Percentiles rank a stretch among this genome's conserved stretches.
Evolutionary conservation across 2,797 vertebrate genomes (phyloP).

Genomic region (Pelobates cultripes): DNA sequence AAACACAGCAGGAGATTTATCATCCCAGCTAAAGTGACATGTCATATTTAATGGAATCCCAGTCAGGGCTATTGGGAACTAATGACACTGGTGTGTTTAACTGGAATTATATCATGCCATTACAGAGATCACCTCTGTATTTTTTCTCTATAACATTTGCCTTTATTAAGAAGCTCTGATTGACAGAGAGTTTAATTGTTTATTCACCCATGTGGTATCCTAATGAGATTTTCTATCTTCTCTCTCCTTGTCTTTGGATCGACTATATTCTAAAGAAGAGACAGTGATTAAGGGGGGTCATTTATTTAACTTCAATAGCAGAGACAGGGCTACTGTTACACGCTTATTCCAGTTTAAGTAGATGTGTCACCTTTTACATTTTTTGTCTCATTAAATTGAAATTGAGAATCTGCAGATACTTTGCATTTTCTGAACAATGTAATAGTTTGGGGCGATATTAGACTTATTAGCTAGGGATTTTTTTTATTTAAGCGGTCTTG

Average conservation of each 20-base stretch:
- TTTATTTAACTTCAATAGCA: conserved; percentile 9
- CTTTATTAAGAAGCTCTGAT: conserved; percentile 4
- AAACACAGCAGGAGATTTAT: background rate
- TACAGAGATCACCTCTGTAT: conserved; percentile 6
- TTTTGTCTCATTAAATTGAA: background rate
- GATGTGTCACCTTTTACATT: background rate
- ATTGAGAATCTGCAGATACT: too few species aligned
- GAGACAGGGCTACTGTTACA: conserved; percentile 62
- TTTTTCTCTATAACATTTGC: conserved; percentile 14
- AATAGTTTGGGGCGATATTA: too few species aligned
- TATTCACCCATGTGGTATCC: conserved; percentile 6
- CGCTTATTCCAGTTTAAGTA: background rate
- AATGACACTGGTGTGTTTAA: conserved; percentile 16
- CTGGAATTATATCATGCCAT: conserved; percentile 13
- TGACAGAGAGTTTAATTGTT: conserved; percentile 14
- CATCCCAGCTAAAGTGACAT: background rate
- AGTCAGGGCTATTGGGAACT: background rate
- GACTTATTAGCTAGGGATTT: too few species aligned
- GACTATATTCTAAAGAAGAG: background rate
- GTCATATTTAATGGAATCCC: conserved; percentile 13
- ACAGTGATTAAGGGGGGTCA: conserved; percentile 2
- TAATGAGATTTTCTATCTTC: conserved; percentile 9
- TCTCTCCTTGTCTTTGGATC: background rate
- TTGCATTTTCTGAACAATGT: too few species aligned
- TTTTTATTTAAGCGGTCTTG: too few species aligned